Conservation (phyloP, 2,888 invertebrate genomes). For the Hydrotaea cyrtoneurina region DNA sequence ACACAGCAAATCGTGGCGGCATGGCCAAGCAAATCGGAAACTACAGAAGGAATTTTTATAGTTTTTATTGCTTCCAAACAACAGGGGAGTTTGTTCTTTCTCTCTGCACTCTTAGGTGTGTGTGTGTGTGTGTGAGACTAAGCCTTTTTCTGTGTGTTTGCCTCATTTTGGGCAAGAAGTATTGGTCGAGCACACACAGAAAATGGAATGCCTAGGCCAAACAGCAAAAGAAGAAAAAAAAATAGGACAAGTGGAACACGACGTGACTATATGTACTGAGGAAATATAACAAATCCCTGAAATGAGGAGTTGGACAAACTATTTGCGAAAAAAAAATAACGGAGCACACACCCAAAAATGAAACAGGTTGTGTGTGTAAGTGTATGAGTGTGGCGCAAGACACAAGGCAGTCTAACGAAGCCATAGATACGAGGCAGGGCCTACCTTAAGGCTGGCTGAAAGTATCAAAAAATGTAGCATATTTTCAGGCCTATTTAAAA, state of each 20-base stretch:
- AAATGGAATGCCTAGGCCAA: conserved; percentile 4
- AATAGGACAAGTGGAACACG: conserved; percentile 45
- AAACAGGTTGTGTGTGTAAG: background rate
- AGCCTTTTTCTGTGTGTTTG: conserved; percentile 27
- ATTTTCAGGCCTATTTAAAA: no score
- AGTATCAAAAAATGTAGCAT: background rate
- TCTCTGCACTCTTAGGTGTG: background rate
- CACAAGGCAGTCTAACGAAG: conserved; percentile 1
- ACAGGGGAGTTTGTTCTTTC: conserved; percentile 47
- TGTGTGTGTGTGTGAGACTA: conserved; percentile 41
- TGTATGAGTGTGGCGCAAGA: background rate
- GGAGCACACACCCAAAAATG: background rate
- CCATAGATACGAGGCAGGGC: background rate
- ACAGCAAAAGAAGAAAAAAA: no score
- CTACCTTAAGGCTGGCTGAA: background rate
- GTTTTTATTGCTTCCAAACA: conserved; percentile 58
- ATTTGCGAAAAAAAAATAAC: background rate
- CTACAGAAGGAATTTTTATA: conserved; percentile 58
- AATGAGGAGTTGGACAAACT: background rate
- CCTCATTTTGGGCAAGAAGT: background rate
- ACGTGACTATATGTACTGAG: conserved; percentile 57
- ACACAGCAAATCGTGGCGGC: conserved; percentile 4
- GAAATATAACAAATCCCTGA: conserved; percentile 38
- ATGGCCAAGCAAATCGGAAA: conserved; percentile 51
- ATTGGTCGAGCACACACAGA: conserved; percentile 5